Conservation (phyloP, 2,113 vertebrate species). For the Naja naja region DNA sequence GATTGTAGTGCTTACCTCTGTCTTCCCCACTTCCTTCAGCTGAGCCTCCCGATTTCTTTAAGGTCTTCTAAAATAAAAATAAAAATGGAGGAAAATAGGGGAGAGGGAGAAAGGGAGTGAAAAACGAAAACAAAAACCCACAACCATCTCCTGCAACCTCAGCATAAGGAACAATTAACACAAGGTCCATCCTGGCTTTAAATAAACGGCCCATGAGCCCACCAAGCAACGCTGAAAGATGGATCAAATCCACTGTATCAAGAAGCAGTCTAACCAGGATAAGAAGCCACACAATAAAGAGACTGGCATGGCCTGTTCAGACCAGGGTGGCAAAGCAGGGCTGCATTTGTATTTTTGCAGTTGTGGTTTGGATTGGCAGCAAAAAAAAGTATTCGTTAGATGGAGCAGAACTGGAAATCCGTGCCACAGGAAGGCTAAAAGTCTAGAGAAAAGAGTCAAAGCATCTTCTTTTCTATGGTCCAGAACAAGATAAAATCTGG, state of each 20-base stretch:
- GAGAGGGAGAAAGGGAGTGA: background rate
- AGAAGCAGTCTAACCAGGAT: background rate
- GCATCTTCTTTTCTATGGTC: no score
- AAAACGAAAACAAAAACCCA: background rate
- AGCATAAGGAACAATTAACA: background rate
- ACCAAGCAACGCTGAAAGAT: background rate
- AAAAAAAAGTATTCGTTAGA: background rate
- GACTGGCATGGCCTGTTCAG: background rate
- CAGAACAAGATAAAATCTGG: no score
- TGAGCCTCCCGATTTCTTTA: background rate
- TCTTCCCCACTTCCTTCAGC: background rate
- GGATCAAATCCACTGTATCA: background rate
- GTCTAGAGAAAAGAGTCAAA: no score
- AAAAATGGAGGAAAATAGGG: background rate
- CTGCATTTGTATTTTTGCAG: background rate
- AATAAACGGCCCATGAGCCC: background rate
- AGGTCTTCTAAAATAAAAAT: background rate
- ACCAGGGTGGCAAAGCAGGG: background rate
- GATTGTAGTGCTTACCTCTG: background rate
- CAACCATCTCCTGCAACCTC: background rate
- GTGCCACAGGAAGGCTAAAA: background rate
- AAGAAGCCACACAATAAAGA: background rate
- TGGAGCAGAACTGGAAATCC: background rate
- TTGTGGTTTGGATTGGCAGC: background rate
- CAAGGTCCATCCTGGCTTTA: background rate